Evolutionary conservation across 2,888 invertebrate species (phyloP).

Genomic region (Hecatera dysodea): DNA sequence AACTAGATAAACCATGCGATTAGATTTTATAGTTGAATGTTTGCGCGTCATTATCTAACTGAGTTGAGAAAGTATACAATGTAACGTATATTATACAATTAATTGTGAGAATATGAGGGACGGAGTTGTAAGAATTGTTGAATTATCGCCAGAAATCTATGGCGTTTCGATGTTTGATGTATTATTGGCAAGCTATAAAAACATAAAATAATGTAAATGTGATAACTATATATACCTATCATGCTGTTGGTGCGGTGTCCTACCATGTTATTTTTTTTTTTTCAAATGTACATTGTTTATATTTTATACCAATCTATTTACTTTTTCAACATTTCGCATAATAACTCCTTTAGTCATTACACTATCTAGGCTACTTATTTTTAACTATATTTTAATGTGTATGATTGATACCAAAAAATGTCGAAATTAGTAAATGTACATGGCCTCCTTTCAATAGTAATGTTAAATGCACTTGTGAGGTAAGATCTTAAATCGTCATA

Average conservation of each 20-base stretch:
- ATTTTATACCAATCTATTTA: slow-evolving; percentile 62
- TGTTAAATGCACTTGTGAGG: slow-evolving; percentile 79
- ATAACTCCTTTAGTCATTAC: slow-evolving; percentile 70
- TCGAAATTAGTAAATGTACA: slow-evolving; percentile 76
- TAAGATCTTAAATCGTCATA: slow-evolving; percentile 77
- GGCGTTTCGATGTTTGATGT: slow-evolving; percentile 86
- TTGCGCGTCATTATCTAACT: slow-evolving; percentile 85
- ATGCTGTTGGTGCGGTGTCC: slow-evolving; percentile 81
- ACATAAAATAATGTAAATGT: slow-evolving; percentile 72
- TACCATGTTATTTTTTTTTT: slow-evolving; percentile 65
- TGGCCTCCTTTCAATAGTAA: slow-evolving; percentile 81
- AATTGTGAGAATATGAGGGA: slow-evolving; percentile 73
- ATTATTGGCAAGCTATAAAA: slow-evolving; percentile 83
- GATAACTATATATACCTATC: slow-evolving; percentile 85
- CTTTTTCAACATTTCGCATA: slow-evolving; percentile 68
- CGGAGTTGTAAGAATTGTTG: slow-evolving; percentile 81
- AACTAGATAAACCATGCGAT: slow-evolving; percentile 80
- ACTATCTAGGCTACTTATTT: slow-evolving; percentile 62
- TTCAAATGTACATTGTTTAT: slow-evolving; percentile 63
- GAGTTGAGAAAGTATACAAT: slow-evolving; percentile 85
- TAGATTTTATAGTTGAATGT: slow-evolving; percentile 87
- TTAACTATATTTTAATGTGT: slow-evolving; percentile 71
- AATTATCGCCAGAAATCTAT: slow-evolving; percentile 85
- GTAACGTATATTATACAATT: slow-evolving; percentile 81
- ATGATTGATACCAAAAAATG: slow-evolving; percentile 80